A percentile compares a stretch with the other conserved stretches of the same genome.
These are phyloP conservation scores for Sesia bembeciformis DNA, from an alignment of 2,888 invertebrate species.

Conservation along the genomic window DNA sequence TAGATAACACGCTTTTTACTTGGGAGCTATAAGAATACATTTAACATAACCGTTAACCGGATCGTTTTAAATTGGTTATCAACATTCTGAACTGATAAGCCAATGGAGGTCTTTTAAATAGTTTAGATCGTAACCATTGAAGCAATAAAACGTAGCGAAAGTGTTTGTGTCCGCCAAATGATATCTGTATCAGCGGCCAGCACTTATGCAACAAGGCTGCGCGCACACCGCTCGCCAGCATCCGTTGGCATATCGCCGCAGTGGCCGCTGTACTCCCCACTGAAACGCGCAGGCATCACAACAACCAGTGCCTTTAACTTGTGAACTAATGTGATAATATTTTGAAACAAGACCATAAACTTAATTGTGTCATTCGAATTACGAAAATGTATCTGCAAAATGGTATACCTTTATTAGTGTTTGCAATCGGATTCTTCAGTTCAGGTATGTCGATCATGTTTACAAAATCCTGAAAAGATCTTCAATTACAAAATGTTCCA, in stretches of 20 bases:
- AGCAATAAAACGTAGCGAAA: slow-evolving; percentile 49
- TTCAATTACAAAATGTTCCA: too few relatives aligned
- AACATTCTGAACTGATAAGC: too few relatives aligned
- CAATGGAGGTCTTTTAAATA: not conserved
- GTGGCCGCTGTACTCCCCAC: slow-evolving; percentile 35
- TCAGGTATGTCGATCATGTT: slow-evolving; percentile 23
- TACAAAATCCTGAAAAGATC: not conserved
- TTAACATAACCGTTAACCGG: too few relatives aligned
- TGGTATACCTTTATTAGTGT: slow-evolving; percentile 16
- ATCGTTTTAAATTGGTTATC: too few relatives aligned
- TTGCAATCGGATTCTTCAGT: slow-evolving; percentile 26
- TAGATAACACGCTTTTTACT: too few relatives aligned
- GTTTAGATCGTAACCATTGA: slow-evolving; percentile 1
- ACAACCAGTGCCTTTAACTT: slow-evolving; percentile 16
- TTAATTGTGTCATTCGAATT: not conserved
- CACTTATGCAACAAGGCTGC: slow-evolving; percentile 55
- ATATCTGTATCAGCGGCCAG: slow-evolving; percentile 64
- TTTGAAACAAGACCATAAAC: not conserved
- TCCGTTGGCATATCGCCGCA: slow-evolving; percentile 21
- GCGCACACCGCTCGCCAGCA: slow-evolving; percentile 31
- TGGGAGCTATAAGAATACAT: too few relatives aligned
- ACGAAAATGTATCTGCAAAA: slow-evolving; percentile 18
- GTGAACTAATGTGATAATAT: slow-evolving; percentile 13
- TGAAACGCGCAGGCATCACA: slow-evolving; percentile 20
- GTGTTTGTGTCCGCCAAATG: slow-evolving; percentile 69